Base-by-base conservation (phyloP, 92 coral and sea anemone species). In the Phenganax marumi region DNA sequence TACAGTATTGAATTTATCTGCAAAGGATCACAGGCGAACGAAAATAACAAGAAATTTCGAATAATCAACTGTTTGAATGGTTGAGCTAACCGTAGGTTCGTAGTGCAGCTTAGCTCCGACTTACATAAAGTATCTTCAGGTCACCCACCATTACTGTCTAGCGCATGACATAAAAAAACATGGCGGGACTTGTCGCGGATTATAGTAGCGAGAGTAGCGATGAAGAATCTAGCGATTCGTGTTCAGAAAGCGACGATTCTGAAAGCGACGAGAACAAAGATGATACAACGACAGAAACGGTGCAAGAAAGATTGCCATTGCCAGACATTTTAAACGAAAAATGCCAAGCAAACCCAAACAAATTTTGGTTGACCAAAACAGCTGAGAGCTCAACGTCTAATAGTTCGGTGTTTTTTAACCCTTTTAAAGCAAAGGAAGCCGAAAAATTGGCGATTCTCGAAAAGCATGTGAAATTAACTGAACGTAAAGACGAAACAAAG, bases 361-460 rank as follows among this genome's bases (percentile, higher is more conserved):
- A 50, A 7, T 43, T 50, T 70, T 0, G 25, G 82, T 43, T 70
- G 47, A 10, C 12, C 65, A 62, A 77, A 26, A 19, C 16, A 14
- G 39, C 21, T 39, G 82, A 18, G 16, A 46, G 46, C 18, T 23
- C 48, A 5, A 33, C 33, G 10, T 23, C 18, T 12, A 43, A 24
- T 19, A 9, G 55, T 52, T 95, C 98, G 5, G 89, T 95, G 47
- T 95, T 95, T 85, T 95, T 90, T 70, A 95, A 95, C 71, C 98
- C 98, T 17, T 95, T 86, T 77, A 81, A 89, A 79, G 98, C 97
- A 56, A 92, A 92, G 71, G 98, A 92, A 76, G 89, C 89, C 83
- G 85, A 87, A 73, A 95, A 86, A 73, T 89, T 95, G 8, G 89
- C 93, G 39, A 87, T 89, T 72, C 87, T 95, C 14, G 97, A 95